Evolutionary conservation across 2,888 invertebrate genomes (phyloP), one percentile per base, ranked within the genome.

Genomic region (Gari tellinella): DNA sequence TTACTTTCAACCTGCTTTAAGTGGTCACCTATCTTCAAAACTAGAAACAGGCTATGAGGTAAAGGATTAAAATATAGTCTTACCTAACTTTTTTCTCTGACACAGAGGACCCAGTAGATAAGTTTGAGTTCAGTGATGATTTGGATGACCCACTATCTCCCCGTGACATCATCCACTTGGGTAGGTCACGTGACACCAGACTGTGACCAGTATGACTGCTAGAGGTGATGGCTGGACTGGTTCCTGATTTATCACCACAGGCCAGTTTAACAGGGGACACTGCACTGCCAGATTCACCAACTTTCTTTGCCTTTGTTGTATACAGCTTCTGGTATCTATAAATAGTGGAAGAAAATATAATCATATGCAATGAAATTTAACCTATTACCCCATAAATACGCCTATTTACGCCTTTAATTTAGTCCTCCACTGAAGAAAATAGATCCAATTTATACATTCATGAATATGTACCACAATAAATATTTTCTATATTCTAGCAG

Each of bases 101-200:
- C n/a, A 57, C 55, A 41, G 63, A 56, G 0, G 51, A 57, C 46
- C 61, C 67, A 38, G 46, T 51, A 10, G 67, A 68, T 17, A 63
- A 53, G 12, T 25, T 52, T 12, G 60, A 23, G 4, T 66, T 61
- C n/a, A 41, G 12, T 3, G 68, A 53, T 46, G 70, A 65, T 46
- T 31, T 53, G 12, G 51, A 58, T 10, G 43, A 41, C 10, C 45
- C 49, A 43, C 55, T 65, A 15, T 40, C 45, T 7, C 53, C 52
- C 48, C 51, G 75, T 46, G 72, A 67, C 51, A 82, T 1, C 84
- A 84, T 84, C 84, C 84, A 84, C 26, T 63, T 73, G 3, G 84
- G 84, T 23, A 82, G 72, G 43, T 74, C 77, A 48, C 80, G 66
- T 48, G 53, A 70, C 52, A 38, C 37, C 31, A 41, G 12, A 21